Conservation (phyloP, 1,140 invertebrate genomes). For the Drosophila sp. region DNA sequence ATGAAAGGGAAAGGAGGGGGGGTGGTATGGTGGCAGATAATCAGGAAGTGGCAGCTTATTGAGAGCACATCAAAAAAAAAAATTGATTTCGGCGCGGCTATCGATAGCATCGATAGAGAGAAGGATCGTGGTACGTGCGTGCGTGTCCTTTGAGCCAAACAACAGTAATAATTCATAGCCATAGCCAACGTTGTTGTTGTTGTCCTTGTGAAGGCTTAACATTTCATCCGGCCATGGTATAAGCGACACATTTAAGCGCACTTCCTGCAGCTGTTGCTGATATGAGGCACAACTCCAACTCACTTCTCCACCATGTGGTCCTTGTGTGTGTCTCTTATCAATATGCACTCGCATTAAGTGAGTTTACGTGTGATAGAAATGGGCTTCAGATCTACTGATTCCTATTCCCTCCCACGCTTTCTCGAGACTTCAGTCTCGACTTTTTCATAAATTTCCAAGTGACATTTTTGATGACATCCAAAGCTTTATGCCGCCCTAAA, state of each 20-base stretch:
- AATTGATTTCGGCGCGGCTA: constrained; percentile 69
- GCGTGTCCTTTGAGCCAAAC: constrained; percentile 55
- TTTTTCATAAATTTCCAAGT: constrained; percentile 80
- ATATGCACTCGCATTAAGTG: constrained; percentile 75
- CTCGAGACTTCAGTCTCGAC: constrained; percentile 18
- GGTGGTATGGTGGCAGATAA: constrained; percentile 53
- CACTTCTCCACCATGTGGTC: constrained; percentile 12
- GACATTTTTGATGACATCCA: constrained; percentile 79
- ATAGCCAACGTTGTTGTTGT: constrained; percentile 45
- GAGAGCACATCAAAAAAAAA: constrained; percentile 64
- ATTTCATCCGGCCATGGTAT: constrained; percentile 43
- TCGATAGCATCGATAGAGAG: constrained; percentile 56
- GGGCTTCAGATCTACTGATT: constrained; percentile 41
- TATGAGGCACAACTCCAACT: constrained; percentile 23
- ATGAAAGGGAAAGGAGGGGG: constrained; percentile 46
- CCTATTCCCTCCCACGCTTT: constrained; percentile 46
- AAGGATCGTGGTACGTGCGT: constrained; percentile 55
- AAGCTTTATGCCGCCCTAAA: constrained; percentile 69
- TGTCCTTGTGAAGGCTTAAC: constrained; percentile 74
- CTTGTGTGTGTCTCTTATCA: constrained; percentile 60
- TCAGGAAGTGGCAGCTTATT: constrained; percentile 75
- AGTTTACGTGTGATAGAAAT: constrained; percentile 64
- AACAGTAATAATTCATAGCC: constrained; percentile 78
- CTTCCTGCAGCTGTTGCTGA: constrained; percentile 78
- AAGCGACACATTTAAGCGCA: constrained; percentile 71